Base-by-base conservation (phyloP, 2,888 invertebrate species). In the Tetanocera ferruginea region DNA sequence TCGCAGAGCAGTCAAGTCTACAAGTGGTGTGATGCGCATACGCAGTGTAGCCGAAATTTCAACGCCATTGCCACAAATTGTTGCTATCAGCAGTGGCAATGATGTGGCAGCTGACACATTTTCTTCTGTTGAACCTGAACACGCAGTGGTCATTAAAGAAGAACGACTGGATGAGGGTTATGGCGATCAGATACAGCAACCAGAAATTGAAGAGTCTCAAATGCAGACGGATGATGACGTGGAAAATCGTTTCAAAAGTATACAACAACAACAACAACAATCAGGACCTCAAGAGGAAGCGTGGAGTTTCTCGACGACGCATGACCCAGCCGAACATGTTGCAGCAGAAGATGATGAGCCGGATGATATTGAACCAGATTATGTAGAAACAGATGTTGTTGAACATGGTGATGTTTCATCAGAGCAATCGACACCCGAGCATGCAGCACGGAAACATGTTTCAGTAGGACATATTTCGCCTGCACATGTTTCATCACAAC, bases 131-230 rank as follows among this genome's bases (percentile, higher is more conserved):
- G 31, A 19, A 25, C 9, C 76, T n/a, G 19, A 34, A 11, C n/a
- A 31, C 14, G 78, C 79, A 6, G 74, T 85, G 23, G 74, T 79
- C 43, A 85, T 88, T 17, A 88, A 88, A 76, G 82, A 86, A 6
- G 88, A 88, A 73, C 88, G 88, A 0, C 62, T 79, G 5, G 82
- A 85, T 82, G 84, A 83, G 3, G 88, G 86, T 17, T 87, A 87
- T 81, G 83, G 82, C 4, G 87, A 87, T 80, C 85, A 84, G 71
- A 55, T 76, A 23, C 76, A 69, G n/a, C n/a, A 74, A 49, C 9
- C 37, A 17, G 62, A 17, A n/a, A 28, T 55, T 28, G 31, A 76
- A 34, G 69, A 73, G 17, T 28, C 57, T 37, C 23, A n/a, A 11
- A 55, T 60, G 11, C 9, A 25, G 8, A 52, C 5, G 8, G 23